Evolutionary conservation across 2,113 vertebrate species (phyloP).

Genomic region (Microcebus griseorufus): DNA sequence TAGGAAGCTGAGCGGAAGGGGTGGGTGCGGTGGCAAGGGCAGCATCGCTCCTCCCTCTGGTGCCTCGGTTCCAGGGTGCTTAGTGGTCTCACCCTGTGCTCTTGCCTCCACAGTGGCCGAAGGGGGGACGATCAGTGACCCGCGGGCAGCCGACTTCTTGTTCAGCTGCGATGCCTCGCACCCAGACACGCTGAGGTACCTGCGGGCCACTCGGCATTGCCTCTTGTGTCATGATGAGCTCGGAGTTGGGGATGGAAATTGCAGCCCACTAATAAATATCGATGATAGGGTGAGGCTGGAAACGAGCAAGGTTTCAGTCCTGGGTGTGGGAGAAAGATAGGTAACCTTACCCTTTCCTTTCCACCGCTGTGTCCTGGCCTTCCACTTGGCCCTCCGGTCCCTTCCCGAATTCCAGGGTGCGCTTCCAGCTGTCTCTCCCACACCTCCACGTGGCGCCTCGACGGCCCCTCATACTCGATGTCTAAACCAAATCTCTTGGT

Average conservation of each 20-base stretch:
- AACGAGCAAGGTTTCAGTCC: background rate
- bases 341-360: background rate
- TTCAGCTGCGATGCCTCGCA: slow-evolving; percentile 86
- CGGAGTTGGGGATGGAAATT: background rate
- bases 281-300: background rate
- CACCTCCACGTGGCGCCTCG: background rate
- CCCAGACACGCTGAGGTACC: slow-evolving; percentile 86
- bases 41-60: background rate
- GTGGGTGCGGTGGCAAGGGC: background rate
- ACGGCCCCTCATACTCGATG: background rate
- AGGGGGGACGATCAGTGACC: slow-evolving; percentile 72
- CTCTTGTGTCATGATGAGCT: background rate
- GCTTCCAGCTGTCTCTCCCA: background rate
- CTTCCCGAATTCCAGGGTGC: background rate
- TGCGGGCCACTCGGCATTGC: background rate
- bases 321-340: rapidly evolving
- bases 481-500: background rate
- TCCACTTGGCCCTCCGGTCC: background rate
- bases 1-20: slow-evolving; percentile 55
- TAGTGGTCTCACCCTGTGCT: background rate
- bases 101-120: slow-evolving; percentile 75
- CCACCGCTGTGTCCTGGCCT: rapidly evolving
- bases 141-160: slow-evolving; percentile 77
- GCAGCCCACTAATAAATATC: background rate
- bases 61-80: too few species aligned